These are phyloP conservation scores for Apostichopus parvimensis DNA, from an alignment of 35 echinoderm and acorn worm species.

Conservation along the genomic window DNA sequence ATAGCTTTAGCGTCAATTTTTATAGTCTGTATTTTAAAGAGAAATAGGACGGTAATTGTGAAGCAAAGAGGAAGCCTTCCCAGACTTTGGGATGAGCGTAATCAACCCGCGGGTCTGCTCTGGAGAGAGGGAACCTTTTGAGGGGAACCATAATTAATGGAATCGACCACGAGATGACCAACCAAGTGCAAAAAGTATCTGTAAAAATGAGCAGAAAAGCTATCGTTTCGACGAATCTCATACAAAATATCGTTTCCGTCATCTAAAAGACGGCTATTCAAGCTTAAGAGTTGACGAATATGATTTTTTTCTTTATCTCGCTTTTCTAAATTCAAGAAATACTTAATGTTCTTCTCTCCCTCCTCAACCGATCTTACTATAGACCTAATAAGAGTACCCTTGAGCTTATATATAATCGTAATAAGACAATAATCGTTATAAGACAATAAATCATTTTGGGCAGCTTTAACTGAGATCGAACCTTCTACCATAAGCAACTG, in stretches of 20 bases:
- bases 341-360: background rate
- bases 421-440: background rate
- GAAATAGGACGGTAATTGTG: slow-evolving; percentile 1
- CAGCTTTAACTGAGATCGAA: background rate
- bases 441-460: background rate
- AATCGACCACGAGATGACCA: background rate
- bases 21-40: no score
- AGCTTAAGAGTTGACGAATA: background rate
- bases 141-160: background rate
- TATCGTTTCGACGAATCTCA: background rate
- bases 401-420: slow-evolving; percentile 10
- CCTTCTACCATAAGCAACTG: background rate
- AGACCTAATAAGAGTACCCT: slow-evolving; percentile 41
- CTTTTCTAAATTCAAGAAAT: slow-evolving; percentile 36
- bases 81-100: background rate
- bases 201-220: slow-evolving; percentile 43
- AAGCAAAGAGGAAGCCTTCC: background rate
- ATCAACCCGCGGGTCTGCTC: slow-evolving; percentile 8
- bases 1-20: no score
- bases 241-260: background rate
- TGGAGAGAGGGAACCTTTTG: background rate
- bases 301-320: background rate
- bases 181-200: slow-evolving; percentile 3
- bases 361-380: slow-evolving; percentile 19
- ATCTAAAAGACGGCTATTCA: background rate